Base-by-base conservation (phyloP, 2,888 invertebrate species). In the Cephus pygmeus region DNA sequence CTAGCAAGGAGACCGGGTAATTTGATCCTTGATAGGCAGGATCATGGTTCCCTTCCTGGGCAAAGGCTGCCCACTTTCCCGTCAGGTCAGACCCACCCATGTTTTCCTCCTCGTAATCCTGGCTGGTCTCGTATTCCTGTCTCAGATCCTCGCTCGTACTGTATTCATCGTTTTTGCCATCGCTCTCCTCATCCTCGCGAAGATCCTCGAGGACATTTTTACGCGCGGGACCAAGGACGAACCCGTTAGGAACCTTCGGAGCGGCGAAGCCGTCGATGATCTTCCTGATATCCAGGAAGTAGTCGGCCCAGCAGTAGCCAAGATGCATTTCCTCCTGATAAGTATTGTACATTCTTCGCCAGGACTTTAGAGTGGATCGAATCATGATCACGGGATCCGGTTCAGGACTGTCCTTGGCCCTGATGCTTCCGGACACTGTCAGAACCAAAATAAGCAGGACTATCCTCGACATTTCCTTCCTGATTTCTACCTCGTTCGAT, bases 251-350 rank as follows among this genome's bases (percentile, higher is more conserved):
- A 1, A 73, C 4, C 35, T 35, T 31, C 3, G 73, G 35, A 3
- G 34, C 34, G 12, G 78, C 15, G 34, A 78, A 33, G 34, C 56
- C 68, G 30, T 74, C 33, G 3, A 79, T 11, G n/a, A 79, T 30
- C 23, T 11, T 79, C 31, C 9, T 69, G 23, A 79, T 30, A 1
- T 79, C 74, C n/a, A 83, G 34, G 40, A 86, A 81, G 69, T 86
- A 79, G 69, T 79, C 76, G 1, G 69, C 79, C 79, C 79, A 83
- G 75, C 88, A 88, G 68, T 83, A 82, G 34, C 83, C 85, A 35
- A 87, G 79, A 11, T 76, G 40, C 31, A 85, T 76, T 76, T 88
- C 88, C 9, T 84, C 83, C 9, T 79, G 73, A 78, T 86, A 86
- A 68, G 68, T 75, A 33, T 78, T 81, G 79, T 87, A 88, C 74